phyloP scores from a whole-genome alignment of 2,888 invertebrate genomes.

The Drosophila ezoana region DNA sequence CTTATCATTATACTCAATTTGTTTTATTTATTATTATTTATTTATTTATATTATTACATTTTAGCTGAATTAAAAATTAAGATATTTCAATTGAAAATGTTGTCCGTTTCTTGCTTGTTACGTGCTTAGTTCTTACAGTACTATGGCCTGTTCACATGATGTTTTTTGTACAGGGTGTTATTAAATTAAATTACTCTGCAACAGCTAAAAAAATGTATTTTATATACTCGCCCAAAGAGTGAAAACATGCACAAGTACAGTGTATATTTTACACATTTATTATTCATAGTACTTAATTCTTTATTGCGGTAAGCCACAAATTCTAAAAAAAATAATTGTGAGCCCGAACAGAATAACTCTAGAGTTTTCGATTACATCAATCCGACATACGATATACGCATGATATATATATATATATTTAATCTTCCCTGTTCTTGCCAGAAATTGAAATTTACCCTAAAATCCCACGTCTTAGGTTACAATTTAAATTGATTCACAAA shows the following conservation, averaged over 20 bases:
- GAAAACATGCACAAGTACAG: slow-evolving; percentile 1
- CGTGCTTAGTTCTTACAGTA: background rate
- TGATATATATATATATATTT: background rate
- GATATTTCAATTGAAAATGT: background rate
- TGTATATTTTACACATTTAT: slow-evolving; percentile 2
- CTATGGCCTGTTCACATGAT: background rate
- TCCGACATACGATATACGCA: too few relatives aligned
- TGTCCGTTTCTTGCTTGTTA: background rate
- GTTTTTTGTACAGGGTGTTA: slow-evolving; percentile 1
- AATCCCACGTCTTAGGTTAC: too few relatives aligned
- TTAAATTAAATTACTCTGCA: slow-evolving; percentile 1
- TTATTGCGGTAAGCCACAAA: slow-evolving; percentile 1
- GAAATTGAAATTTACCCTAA: too few relatives aligned
- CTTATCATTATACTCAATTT: too few relatives aligned
- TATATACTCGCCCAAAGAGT: background rate
- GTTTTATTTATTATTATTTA: too few relatives aligned
- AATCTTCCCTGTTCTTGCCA: too few relatives aligned
- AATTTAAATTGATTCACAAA: too few relatives aligned
- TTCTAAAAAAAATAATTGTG: background rate
- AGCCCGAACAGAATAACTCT: background rate
- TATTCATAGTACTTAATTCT: slow-evolving; percentile 4
- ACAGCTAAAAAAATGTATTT: background rate
- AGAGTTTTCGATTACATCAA: background rate
- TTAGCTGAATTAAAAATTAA: background rate
- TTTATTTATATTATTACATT: background rate